Evolutionary conservation across 2,113 vertebrate genomes (phyloP).

Genomic region (Osmerus mordax): DNA sequence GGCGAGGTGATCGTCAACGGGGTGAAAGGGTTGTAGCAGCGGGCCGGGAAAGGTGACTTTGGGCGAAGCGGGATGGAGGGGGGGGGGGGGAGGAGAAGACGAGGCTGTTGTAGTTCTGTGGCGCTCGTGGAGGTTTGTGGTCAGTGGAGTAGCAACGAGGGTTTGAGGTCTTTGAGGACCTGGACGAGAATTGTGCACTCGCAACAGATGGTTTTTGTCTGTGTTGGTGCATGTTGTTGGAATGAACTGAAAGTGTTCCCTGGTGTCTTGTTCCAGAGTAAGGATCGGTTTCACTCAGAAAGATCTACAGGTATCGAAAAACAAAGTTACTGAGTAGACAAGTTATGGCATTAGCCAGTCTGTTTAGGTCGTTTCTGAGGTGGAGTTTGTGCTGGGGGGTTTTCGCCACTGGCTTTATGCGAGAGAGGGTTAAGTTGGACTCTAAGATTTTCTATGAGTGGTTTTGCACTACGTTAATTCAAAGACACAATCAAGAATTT

Average conservation of each 20-base stretch:
- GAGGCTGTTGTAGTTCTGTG: background rate
- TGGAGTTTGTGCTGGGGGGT: too few relatives aligned
- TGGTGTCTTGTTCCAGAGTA: background rate
- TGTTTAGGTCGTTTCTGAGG: background rate
- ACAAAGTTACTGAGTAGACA: background rate
- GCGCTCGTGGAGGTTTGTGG: background rate
- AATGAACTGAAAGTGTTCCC: slow-evolving; percentile 32
- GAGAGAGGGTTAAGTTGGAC: slow-evolving; percentile 43
- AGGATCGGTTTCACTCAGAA: background rate
- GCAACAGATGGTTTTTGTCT: slow-evolving; percentile 19
- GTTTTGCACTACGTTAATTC: slow-evolving; percentile 69
- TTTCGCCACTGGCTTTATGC: background rate
- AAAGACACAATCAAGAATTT: slow-evolving; percentile 66
- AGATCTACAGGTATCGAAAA: background rate
- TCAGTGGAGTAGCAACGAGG: slow-evolving; percentile 28
- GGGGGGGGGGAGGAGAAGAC: background rate
- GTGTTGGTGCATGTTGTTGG: slow-evolving; percentile 31
- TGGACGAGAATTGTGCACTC: slow-evolving; percentile 39
- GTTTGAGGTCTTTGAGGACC: slow-evolving; percentile 51
- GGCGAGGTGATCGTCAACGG: slow-evolving; percentile 81
- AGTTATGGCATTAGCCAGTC: background rate
- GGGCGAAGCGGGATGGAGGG: too few relatives aligned
- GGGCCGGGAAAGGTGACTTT: too few relatives aligned
- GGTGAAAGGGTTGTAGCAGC: slow-evolving; percentile 68
- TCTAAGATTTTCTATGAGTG: slow-evolving; percentile 26